Percentiles rank a stretch among this genome's conserved stretches.
Conservation (phyloP, 2,797 vertebrate species). For the Gallinago stenura region DNA sequence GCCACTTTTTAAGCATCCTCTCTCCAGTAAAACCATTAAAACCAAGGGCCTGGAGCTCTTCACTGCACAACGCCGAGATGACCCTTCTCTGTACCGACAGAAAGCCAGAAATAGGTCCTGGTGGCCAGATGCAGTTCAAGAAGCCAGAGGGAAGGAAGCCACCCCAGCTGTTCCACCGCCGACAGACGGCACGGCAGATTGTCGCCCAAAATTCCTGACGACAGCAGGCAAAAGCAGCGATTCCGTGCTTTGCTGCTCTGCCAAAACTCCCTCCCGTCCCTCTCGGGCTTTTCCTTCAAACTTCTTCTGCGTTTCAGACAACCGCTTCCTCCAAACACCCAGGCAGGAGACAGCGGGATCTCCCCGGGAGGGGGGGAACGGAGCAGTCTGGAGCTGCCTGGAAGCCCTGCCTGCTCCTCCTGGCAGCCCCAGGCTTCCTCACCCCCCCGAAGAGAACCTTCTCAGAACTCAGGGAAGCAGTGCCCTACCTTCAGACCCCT, state of each 20-base stretch:
- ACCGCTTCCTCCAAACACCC: background rate
- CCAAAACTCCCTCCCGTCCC: background rate
- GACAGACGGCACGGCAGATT: constrained; percentile 70
- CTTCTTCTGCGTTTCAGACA: background rate
- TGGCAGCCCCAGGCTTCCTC: background rate
- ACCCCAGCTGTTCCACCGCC: background rate
- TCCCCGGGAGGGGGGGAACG: rapidly evolving
- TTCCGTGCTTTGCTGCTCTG: constrained; percentile 32
- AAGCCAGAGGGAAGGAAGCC: background rate
- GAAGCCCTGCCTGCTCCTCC: background rate
- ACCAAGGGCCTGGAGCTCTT: rapidly evolving
- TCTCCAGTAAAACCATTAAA: rapidly evolving
- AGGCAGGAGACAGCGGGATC: background rate
- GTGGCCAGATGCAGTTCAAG: constrained; percentile 22
- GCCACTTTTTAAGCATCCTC: background rate
- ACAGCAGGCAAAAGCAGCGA: background rate
- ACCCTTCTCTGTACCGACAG: rapidly evolving
- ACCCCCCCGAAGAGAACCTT: background rate
- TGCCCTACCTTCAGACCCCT: background rate
- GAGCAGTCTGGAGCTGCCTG: background rate
- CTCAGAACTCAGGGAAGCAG: background rate
- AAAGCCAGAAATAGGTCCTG: background rate
- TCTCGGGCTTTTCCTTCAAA: background rate
- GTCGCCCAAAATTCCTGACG: background rate
- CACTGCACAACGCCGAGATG: background rate